Conservation (phyloP, 2,797 vertebrate species). For the Lithobates sylvaticus region DNA sequence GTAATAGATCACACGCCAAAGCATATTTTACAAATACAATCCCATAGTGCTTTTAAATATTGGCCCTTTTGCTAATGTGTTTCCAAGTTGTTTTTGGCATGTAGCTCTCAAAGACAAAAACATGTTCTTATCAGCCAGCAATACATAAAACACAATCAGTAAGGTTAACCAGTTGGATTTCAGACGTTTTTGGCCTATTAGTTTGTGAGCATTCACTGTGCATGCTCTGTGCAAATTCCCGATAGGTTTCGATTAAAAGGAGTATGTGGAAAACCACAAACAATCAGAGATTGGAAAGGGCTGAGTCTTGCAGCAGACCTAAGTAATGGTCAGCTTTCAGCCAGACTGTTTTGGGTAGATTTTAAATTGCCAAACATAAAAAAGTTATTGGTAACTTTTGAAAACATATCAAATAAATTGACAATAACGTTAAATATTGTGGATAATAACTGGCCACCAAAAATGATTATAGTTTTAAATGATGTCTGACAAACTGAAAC, state of each 20-base stretch:
- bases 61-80: slow-evolving; percentile 25
- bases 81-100: slow-evolving; percentile 27
- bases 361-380: not conserved
- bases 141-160: not conserved
- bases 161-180: not conserved
- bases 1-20: slow-evolving; percentile 33
- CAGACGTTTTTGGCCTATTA: not conserved
- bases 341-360: not conserved
- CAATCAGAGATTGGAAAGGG: not conserved
- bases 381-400: not conserved
- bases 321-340: no score
- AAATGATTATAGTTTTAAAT: no score
- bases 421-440: not conserved
- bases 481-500: no score
- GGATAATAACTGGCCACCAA: not conserved
- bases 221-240: not conserved
- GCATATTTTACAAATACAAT: slow-evolving; percentile 25
- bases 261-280: not conserved
- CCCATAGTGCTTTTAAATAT: slow-evolving; percentile 31
- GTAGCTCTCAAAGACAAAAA: slow-evolving; percentile 1
- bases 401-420: no score
- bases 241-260: not conserved
- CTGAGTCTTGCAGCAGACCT: not conserved
- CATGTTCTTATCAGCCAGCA: not conserved
- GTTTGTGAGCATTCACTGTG: not conserved